phyloP scores from a whole-genome alignment of 2,888 invertebrate genomes.

The Acronicta psi region DNA sequence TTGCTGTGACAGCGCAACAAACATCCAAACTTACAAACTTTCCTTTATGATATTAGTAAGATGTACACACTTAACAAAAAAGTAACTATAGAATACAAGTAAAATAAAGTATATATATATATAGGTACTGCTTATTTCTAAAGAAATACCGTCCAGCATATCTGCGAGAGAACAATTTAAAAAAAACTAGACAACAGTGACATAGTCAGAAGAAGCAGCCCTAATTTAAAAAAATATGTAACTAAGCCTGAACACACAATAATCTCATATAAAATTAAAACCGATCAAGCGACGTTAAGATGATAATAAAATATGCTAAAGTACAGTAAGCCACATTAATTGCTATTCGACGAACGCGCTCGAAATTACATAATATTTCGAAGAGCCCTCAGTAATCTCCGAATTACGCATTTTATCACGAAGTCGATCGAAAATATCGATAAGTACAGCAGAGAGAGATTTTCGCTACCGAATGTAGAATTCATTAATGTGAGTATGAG shows the following conservation, averaged over 20 bases:
- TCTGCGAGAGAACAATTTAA: too few relatives aligned
- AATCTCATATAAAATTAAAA: conserved; percentile 20
- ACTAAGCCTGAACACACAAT: conserved; percentile 4
- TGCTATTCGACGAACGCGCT: conserved; percentile 43
- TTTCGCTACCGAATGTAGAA: conserved; percentile 20
- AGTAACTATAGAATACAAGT: too few relatives aligned
- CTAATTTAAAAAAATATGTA: neutral
- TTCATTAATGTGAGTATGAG: conserved; percentile 25
- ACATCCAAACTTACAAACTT: too few relatives aligned
- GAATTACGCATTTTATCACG: conserved; percentile 73
- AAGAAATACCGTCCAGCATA: too few relatives aligned
- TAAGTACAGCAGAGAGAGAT: conserved; percentile 35
- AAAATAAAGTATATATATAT: too few relatives aligned
- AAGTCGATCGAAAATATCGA: conserved; percentile 56
- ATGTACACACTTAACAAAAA: too few relatives aligned
- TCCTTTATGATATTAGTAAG: too few relatives aligned
- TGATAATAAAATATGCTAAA: conserved; percentile 38
- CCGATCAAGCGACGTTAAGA: conserved; percentile 16
- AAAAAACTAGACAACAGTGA: too few relatives aligned
- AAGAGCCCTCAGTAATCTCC: conserved; percentile 57
- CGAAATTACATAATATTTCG: conserved; percentile 61
- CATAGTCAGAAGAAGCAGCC: too few relatives aligned
- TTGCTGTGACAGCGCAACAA: too few relatives aligned
- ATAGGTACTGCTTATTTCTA: too few relatives aligned
- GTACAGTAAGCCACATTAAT: conserved; percentile 54